Base-by-base conservation (phyloP, 2,113 vertebrate species). In the Oreochromis spilurus region DNA sequence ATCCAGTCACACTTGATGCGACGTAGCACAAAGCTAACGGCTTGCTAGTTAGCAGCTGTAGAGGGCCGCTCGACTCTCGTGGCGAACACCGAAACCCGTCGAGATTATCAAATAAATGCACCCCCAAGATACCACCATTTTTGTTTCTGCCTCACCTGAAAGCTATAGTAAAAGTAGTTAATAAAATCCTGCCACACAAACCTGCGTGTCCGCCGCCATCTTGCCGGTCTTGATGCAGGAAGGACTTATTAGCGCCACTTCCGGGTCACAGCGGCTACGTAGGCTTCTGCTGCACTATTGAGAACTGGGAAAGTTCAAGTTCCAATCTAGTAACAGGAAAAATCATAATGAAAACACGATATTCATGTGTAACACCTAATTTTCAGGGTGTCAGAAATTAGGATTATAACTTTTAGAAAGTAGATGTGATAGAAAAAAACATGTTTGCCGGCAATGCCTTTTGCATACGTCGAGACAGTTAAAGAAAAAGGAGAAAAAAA, bases 141-240 rank as follows among this genome's bases (percentile, higher is more conserved):
- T 3, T 1, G 4, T 14, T 34, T 7, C 6, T 19, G 2, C 2
- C 2, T 1, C 4, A 31, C 4, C 29, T 5, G 10, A 12, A 26
- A 5, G 2, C 2, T 7, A 11, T 21, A 34, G 4, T 36, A 16
- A 26, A 19, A 34, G 13, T 9, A 50, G 43, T 5, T 50, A 48
- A 77, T 50, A 85, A 87, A 88, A 53, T 5, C 72, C 53, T 94
- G 87, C 80, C 91, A 94, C 95, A 93, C 94, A 96, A 95, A 99
- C 98, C 98, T 98, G 98, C 98, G 97, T 97, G 97, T 98, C 98
- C 90, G 98, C 96, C 93, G 97, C 98, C 98, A 99, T 99, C 96
- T 97, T 97, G 96, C 97, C 96, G 96, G 97, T 95, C 89, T 89
- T 88, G 91, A 92, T 95, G 93, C 97, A 97, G 97, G 98, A 98